Evolutionary conservation across 2,797 vertebrate genomes (phyloP).

Genomic region (Odontamblyopus lacepedii): DNA sequence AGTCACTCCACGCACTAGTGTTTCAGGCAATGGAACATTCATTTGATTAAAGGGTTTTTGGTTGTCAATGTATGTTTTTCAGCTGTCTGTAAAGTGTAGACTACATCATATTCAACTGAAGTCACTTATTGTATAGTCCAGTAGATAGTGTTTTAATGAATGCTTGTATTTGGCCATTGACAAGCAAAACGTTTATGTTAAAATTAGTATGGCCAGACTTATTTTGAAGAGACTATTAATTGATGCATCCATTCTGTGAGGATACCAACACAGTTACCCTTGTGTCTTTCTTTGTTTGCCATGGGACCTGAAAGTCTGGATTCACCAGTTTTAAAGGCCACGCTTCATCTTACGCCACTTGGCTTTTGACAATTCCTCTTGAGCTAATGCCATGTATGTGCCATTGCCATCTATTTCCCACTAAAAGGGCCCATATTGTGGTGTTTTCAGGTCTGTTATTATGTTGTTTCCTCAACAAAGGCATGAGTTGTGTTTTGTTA

Average conservation of each 20-base stretch:
- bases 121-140: no score
- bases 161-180: background rate
- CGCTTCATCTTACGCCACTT: background rate
- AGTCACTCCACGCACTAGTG: slow-evolving; percentile 48
- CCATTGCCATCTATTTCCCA: slow-evolving; percentile 6
- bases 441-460: no score
- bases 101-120: slow-evolving; percentile 40
- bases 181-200: background rate
- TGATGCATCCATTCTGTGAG: slow-evolving; percentile 2
- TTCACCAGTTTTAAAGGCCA: slow-evolving; percentile 31
- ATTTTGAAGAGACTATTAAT: background rate
- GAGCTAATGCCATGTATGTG: background rate
- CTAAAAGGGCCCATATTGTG: no score
- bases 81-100: slow-evolving; percentile 45
- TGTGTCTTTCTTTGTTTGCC: slow-evolving; percentile 29
- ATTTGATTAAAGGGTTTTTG: slow-evolving; percentile 21
- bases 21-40: slow-evolving; percentile 26
- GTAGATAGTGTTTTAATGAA: background rate
- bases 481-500: no score
- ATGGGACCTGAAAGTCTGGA: slow-evolving; percentile 44
- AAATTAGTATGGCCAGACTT: background rate
- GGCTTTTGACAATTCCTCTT: background rate
- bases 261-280: slow-evolving; percentile 19
- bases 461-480: no score
- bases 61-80: slow-evolving; percentile 29